Evolutionary conservation across 2,797 vertebrate genomes (phyloP).

Genomic region (Urophycis tenuis): DNA sequence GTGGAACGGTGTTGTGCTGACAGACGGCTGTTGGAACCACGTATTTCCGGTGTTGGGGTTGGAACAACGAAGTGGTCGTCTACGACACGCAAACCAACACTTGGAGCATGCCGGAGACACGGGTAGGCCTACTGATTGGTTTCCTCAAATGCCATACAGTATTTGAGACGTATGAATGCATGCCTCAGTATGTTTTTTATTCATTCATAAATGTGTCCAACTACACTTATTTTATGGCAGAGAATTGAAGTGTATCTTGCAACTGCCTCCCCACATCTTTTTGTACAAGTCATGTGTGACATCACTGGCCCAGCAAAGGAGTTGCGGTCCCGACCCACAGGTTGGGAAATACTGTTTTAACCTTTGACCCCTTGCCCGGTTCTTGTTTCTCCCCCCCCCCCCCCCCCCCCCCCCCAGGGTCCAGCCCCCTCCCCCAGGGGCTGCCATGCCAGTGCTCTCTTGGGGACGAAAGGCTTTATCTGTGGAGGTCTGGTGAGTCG

Average conservation of each 20-base stretch:
- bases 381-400: constrained; percentile 5
- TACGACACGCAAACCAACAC: constrained; percentile 76
- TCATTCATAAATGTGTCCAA: too few species aligned
- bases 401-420: constrained; percentile 63
- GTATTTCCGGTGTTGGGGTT: constrained; percentile 80
- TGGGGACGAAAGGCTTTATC: constrained; percentile 86
- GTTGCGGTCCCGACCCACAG: not conserved
- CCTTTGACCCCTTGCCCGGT: not conserved
- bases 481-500: constrained; percentile 85
- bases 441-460: constrained; percentile 78
- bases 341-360: not conserved
- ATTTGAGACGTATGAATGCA: too few species aligned
- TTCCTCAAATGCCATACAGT: too few species aligned
- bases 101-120: constrained; percentile 80
- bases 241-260: too few species aligned
- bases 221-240: too few species aligned
- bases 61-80: constrained; percentile 89
- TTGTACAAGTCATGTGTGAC: not conserved
- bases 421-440: constrained; percentile 79
- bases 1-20: not conserved
- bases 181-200: too few species aligned
- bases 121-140: constrained; percentile 50
- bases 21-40: constrained; percentile 56
- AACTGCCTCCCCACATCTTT: not conserved
- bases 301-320: not conserved